Conservation (phyloP, 2,113 vertebrate genomes). For the Platichthys stellatus region DNA sequence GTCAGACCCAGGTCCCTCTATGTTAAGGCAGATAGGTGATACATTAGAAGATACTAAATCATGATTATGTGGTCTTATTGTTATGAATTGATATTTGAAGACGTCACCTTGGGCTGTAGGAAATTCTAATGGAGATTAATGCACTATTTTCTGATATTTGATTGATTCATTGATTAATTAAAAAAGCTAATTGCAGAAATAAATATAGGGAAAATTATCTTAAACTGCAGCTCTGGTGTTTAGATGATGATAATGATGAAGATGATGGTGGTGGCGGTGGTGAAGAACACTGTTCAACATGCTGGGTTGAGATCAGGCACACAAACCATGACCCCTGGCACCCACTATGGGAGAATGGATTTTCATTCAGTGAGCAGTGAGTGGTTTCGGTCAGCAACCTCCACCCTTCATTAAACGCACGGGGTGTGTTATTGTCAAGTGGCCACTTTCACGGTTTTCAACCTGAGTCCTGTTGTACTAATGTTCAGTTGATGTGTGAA, state of each 20-base stretch:
- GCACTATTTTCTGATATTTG: background rate
- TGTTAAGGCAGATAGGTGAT: background rate
- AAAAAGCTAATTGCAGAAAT: background rate
- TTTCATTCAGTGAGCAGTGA: background rate
- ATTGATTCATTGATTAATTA: background rate
- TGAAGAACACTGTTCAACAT: background rate
- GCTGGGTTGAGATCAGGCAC: background rate
- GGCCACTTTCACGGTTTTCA: slow-evolving; percentile 11
- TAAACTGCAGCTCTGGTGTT: background rate
- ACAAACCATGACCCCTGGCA: background rate
- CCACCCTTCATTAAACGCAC: background rate
- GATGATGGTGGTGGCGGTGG: background rate
- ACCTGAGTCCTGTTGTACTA: background rate
- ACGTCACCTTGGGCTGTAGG: background rate
- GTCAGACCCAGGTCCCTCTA: too few relatives aligned
- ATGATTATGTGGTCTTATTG: background rate
- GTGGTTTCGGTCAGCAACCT: background rate
- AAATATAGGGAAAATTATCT: background rate
- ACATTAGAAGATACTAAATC: background rate
- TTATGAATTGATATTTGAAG: background rate
- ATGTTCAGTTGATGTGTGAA: background rate
- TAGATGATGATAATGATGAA: background rate
- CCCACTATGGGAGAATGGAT: background rate
- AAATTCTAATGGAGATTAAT: background rate
- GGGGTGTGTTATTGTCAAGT: background rate